These are phyloP conservation scores for Eleginops maclovinus DNA, from an alignment of 2,113 vertebrate genomes.

Conservation along the genomic window DNA sequence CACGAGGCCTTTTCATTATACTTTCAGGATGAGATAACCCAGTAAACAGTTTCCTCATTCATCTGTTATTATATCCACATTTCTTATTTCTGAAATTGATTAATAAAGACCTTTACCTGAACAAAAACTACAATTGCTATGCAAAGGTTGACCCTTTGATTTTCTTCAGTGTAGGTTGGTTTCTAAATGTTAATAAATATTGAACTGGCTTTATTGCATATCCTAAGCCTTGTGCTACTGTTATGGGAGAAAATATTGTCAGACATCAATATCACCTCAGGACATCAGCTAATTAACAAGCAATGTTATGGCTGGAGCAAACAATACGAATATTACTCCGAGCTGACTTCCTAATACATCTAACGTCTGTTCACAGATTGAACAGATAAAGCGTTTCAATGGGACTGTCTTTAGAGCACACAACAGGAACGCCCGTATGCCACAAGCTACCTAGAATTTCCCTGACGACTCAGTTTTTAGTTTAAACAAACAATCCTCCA, in stretches of 20 bases:
- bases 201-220: slow-evolving; percentile 39
- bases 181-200: slow-evolving; percentile 26
- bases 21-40: slow-evolving; percentile 42
- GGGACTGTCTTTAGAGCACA: slow-evolving; percentile 26
- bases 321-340: slow-evolving; percentile 44
- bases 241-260: slow-evolving; percentile 33
- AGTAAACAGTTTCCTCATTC: slow-evolving; percentile 13
- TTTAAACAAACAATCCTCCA: slow-evolving; percentile 12
- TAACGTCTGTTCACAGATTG: slow-evolving; percentile 21
- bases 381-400: slow-evolving; percentile 39
- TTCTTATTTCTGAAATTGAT: neutral
- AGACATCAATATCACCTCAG: slow-evolving; percentile 50
- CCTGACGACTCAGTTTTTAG: slow-evolving; percentile 18
- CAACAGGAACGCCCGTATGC: neutral
- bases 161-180: neutral
- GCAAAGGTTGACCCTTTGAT: neutral
- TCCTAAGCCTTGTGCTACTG: slow-evolving; percentile 10
- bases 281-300: slow-evolving; percentile 40
- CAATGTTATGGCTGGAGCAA: slow-evolving; percentile 8
- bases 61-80: neutral
- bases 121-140: neutral
- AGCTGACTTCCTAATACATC: slow-evolving; percentile 22
- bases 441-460: slow-evolving; percentile 12
- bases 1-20: slow-evolving; percentile 46
- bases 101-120: neutral